Evolutionary conservation across 2,888 invertebrate genomes (phyloP).

Genomic region (Caenorhabditis sinica): DNA sequence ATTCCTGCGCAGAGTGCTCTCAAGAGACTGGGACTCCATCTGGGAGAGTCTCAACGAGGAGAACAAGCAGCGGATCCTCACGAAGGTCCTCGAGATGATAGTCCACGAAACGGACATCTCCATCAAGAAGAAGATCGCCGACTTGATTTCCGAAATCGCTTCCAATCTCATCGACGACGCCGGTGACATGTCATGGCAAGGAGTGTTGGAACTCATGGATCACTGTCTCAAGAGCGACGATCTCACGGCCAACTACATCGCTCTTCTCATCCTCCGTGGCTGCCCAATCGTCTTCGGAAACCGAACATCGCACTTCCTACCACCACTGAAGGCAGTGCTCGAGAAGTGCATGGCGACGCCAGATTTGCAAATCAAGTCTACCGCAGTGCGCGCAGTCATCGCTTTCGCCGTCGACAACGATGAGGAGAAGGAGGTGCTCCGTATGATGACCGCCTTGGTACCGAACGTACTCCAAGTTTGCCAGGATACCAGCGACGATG

Average conservation of each 20-base stretch:
- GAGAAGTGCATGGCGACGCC: constrained; percentile 66
- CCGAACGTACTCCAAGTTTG: constrained; percentile 89
- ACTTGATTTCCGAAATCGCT: constrained; percentile 69
- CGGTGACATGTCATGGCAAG: constrained; percentile 60
- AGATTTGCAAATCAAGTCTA: constrained; percentile 84
- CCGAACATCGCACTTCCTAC: constrained; percentile 93
- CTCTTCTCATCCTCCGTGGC: constrained; percentile 94
- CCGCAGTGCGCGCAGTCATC: constrained; percentile 86
- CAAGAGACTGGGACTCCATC: constrained; percentile 93
- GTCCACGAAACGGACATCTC: constrained; percentile 57
- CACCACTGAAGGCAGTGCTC: constrained; percentile 90
- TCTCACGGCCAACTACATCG: constrained; percentile 92
- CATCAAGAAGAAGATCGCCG: constrained; percentile 68
- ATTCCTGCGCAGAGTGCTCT: constrained; percentile 91
- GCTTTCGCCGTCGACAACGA: constrained; percentile 94
- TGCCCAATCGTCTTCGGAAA: constrained; percentile 98
- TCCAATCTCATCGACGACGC: constrained; percentile 63
- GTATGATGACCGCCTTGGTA: constrained; percentile 87
- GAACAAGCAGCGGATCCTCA: constrained; percentile 87
- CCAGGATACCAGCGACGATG: constrained; percentile 91
- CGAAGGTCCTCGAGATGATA: constrained; percentile 63
- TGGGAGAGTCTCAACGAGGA: constrained; percentile 89
- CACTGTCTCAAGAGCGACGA: constrained; percentile 93
- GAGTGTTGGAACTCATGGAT: constrained; percentile 91
- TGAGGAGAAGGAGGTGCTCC: constrained; percentile 92